A percentile compares a stretch with the other conserved stretches of the same genome.
Evolutionary conservation across 2,888 invertebrate genomes (phyloP).

Genomic region (Mesoligia furuncula): DNA sequence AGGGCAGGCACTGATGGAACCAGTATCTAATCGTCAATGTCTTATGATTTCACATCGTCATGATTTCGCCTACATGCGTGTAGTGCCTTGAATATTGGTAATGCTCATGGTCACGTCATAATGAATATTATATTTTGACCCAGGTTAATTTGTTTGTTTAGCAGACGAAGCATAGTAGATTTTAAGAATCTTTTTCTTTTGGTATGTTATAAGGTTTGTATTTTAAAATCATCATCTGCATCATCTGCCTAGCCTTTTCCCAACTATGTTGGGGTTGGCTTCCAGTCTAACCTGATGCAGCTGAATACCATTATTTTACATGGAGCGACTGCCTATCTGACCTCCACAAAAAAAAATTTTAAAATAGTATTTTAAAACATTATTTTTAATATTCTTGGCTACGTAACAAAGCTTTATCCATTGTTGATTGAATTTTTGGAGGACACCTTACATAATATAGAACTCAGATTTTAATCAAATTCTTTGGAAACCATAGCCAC

Average conservation of each 20-base stretch:
- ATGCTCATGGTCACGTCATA: slow-evolving; percentile 2
- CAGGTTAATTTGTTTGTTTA: neutral
- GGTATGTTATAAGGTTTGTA: neutral
- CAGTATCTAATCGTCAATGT: slow-evolving; percentile 30
- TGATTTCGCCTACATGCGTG: slow-evolving; percentile 35
- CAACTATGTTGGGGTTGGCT: too few species aligned
- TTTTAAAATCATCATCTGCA: too few species aligned
- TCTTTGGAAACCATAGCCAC: slow-evolving; percentile 42
- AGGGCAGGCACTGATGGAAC: slow-evolving; percentile 15
- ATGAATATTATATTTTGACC: neutral
- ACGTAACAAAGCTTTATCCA: neutral
- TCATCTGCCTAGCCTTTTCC: too few species aligned
- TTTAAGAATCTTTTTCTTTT: neutral
- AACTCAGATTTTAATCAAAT: slow-evolving; percentile 13
- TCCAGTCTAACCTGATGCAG: too few species aligned
- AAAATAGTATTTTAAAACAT: too few species aligned
- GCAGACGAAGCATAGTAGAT: neutral
- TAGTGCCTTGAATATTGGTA: slow-evolving; percentile 18
- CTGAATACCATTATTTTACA: too few species aligned
- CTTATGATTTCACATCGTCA: slow-evolving; percentile 20
- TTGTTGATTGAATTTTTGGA: slow-evolving; percentile 3
- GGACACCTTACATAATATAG: neutral
- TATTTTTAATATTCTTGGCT: neutral
- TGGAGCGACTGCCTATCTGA: too few species aligned
- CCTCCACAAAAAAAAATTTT: too few species aligned